phyloP scores from a whole-genome alignment of 2,888 invertebrate genomes.

The Liopterus haemorrhoidalis region DNA sequence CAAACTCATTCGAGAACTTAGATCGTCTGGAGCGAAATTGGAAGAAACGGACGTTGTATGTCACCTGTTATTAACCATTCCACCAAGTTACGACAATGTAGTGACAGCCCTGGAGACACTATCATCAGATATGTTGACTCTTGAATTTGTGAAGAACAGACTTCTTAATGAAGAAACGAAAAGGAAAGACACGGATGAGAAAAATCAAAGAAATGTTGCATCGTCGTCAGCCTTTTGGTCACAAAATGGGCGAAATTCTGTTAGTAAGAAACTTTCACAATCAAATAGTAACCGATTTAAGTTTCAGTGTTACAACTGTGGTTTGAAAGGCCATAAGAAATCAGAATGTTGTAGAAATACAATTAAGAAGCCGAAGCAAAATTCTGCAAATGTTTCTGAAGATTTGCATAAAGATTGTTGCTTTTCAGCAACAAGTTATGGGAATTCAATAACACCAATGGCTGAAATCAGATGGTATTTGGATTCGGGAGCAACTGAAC shows the following conservation, averaged over 20 bases:
- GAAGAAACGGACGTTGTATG: conserved; percentile 32
- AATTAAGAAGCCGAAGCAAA: not conserved
- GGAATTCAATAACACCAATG: too few species aligned
- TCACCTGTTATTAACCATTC: conserved; percentile 30
- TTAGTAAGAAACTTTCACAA: not conserved
- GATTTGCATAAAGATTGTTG: conserved; percentile 1
- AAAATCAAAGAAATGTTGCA: not conserved
- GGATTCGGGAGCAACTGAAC: conserved; percentile 34
- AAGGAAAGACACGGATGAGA: conserved; percentile 15
- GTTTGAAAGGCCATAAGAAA: not conserved
- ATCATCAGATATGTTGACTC: conserved; percentile 23
- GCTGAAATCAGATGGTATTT: conserved; percentile 26
- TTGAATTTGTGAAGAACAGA: conserved; percentile 32
- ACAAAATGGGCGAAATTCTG: not conserved
- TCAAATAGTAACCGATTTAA: not conserved
- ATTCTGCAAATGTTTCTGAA: not conserved
- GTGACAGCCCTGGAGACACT: conserved; percentile 33
- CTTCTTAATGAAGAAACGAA: conserved; percentile 31
- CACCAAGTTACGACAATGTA: conserved; percentile 28
- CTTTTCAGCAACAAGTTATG: not conserved
- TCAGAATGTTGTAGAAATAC: too few species aligned
- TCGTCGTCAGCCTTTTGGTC: not conserved
- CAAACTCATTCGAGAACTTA: conserved; percentile 30
- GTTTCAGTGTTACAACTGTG: not conserved
- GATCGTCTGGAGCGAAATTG: conserved; percentile 27